These are phyloP conservation scores for Ailurus styani DNA, from an alignment of 2,113 vertebrate species.

Conservation along the genomic window DNA sequence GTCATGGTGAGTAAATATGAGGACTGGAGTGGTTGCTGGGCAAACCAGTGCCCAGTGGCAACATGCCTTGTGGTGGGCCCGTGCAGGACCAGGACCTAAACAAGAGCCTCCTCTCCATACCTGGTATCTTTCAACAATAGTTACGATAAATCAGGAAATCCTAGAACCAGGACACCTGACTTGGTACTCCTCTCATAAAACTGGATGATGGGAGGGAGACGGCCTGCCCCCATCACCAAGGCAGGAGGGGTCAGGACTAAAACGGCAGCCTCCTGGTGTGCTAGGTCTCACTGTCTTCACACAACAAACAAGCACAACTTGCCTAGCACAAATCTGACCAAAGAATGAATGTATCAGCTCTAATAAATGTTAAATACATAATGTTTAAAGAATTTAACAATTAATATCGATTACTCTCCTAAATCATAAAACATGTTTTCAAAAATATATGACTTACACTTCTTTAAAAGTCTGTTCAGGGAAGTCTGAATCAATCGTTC, in stretches of 20 bases:
- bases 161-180: not conserved
- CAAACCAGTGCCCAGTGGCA: fast-evolving
- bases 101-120: not conserved
- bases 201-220: not conserved
- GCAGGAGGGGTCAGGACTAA: not conserved
- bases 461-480: not conserved
- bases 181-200: not conserved
- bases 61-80: fast-evolving
- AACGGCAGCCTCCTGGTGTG: not conserved
- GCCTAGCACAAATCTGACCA: not conserved
- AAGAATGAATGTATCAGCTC: not conserved
- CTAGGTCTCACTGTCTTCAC: not conserved
- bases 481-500: not conserved
- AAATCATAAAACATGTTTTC: not conserved
- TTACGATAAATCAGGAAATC: not conserved
- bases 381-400: not conserved
- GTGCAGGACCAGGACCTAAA: not conserved
- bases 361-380: not conserved
- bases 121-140: not conserved
- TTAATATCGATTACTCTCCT: not conserved
- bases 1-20: not conserved
- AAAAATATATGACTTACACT: not conserved
- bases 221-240: not conserved
- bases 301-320: not conserved
- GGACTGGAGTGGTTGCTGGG: not conserved